phyloP scores from a whole-genome alignment of 2,888 invertebrate species.

The Alcis repandata region DNA sequence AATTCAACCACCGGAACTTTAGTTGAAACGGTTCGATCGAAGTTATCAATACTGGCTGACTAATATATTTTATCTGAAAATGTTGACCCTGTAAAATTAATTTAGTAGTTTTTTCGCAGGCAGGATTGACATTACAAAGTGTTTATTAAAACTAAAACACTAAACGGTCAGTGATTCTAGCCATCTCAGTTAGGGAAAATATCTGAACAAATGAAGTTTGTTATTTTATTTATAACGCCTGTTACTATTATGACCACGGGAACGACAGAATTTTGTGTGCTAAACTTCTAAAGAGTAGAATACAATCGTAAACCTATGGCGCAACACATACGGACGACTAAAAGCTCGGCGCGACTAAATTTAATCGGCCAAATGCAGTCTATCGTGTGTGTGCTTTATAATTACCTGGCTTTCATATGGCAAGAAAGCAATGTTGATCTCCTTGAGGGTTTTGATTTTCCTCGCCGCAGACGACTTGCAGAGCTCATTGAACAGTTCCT shows the following conservation, averaged over 20 bases:
- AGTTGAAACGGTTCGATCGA: neutral
- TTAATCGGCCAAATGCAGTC: too few species aligned
- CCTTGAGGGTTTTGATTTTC: conserved; percentile 98
- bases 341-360: neutral
- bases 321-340: neutral
- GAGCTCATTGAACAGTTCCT: conserved; percentile 98
- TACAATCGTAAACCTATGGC: neutral
- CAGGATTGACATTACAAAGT: neutral
- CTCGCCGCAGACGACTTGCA: conserved; percentile 97
- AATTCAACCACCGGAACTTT: conserved; percentile 4
- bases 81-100: neutral
- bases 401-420: conserved; percentile 98
- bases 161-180: neutral
- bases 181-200: too few species aligned
- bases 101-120: neutral
- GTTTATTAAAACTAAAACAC: neutral
- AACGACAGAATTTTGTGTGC: neutral
- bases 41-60: neutral
- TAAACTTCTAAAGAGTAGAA: neutral
- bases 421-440: conserved; percentile 99
- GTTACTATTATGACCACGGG: neutral
- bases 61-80: neutral
- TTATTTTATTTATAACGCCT: neutral
- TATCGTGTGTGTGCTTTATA: conserved; percentile 22
- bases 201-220: neutral